phyloP scores from a whole-genome alignment of 2,888 invertebrate species.

The Drosophila multiciliata region DNA sequence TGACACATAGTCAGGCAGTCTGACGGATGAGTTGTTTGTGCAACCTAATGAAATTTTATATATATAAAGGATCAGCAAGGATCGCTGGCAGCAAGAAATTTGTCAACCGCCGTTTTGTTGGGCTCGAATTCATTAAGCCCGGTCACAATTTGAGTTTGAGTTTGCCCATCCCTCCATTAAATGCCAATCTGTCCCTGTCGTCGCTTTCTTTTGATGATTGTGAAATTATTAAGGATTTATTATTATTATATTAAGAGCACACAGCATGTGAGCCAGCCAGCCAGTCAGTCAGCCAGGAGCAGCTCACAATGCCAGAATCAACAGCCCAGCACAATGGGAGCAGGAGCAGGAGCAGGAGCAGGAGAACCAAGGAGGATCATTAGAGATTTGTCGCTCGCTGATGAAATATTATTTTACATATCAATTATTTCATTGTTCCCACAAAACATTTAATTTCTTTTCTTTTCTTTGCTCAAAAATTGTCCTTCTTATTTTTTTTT shows the following conservation, averaged over 20 bases:
- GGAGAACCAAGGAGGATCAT: conserved; percentile 49
- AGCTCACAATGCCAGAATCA: conserved; percentile 47
- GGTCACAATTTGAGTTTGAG: conserved; percentile 8
- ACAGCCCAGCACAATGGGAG: conserved; percentile 41
- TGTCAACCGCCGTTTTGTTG: conserved; percentile 72
- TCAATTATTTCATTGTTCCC: conserved; percentile 83
- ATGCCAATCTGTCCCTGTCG: conserved; percentile 74
- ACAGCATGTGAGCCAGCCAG: conserved; percentile 64
- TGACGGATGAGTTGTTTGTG: conserved; percentile 69
- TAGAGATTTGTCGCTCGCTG: conserved; percentile 53
- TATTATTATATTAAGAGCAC: conserved; percentile 85
- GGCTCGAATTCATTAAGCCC: conserved; percentile 79
- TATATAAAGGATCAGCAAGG: conserved; percentile 67
- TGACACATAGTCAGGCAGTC: conserved; percentile 32
- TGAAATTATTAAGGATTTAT: conserved; percentile 85
- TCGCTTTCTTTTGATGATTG: conserved; percentile 83
- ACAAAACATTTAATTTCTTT: conserved; percentile 19
- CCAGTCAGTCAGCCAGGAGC: conserved; percentile 45
- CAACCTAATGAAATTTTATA: conserved; percentile 74
- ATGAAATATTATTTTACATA: conserved; percentile 84
- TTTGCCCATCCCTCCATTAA: conserved; percentile 67
- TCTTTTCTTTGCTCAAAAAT: conserved; percentile 33
- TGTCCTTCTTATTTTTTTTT: conserved; percentile 9
- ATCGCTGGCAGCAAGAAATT: conserved; percentile 60
- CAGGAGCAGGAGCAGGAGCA: neutral